Conservation (phyloP, 2,888 invertebrate species). For the Xylota segnis region DNA sequence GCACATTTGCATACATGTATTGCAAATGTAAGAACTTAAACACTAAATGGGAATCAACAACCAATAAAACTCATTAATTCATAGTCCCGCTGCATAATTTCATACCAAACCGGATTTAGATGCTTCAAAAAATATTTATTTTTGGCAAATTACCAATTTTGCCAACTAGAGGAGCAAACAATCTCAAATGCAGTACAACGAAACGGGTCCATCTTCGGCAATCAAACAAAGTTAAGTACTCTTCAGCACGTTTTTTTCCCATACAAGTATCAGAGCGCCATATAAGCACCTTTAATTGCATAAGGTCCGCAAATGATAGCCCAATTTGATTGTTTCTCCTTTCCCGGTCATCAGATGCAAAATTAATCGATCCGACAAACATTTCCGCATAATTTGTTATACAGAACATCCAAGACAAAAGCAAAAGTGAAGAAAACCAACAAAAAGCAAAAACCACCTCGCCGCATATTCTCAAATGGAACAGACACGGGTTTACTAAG, state of each 20-base stretch:
- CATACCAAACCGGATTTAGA: neutral
- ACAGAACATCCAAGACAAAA: conserved; percentile 31
- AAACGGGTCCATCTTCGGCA: too few relatives aligned
- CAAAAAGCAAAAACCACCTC: neutral
- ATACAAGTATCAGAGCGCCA: neutral
- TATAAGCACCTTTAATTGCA: conserved; percentile 18
- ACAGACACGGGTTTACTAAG: conserved; percentile 46
- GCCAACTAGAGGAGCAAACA: neutral
- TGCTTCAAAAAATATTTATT: neutral
- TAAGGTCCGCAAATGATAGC: conserved; percentile 1
- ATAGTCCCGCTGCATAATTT: neutral
- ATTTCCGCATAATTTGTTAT: conserved; percentile 60
- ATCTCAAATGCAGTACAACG: neutral
- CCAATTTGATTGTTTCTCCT: neutral
- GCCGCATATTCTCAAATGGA: conserved; percentile 12
- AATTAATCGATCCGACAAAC: conserved; percentile 28
- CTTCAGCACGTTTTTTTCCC: neutral
- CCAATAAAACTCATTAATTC: neutral
- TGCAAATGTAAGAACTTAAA: neutral
- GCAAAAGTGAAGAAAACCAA: conserved; percentile 28
- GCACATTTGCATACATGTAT: neutral
- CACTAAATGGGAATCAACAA: neutral
- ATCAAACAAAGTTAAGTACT: neutral
- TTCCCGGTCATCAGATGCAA: conserved; percentile 14
- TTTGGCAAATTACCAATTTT: neutral